These are phyloP conservation scores for Orientallactaga sibirica DNA, from an alignment of 2,797 vertebrate species.

Conservation along the genomic window DNA sequence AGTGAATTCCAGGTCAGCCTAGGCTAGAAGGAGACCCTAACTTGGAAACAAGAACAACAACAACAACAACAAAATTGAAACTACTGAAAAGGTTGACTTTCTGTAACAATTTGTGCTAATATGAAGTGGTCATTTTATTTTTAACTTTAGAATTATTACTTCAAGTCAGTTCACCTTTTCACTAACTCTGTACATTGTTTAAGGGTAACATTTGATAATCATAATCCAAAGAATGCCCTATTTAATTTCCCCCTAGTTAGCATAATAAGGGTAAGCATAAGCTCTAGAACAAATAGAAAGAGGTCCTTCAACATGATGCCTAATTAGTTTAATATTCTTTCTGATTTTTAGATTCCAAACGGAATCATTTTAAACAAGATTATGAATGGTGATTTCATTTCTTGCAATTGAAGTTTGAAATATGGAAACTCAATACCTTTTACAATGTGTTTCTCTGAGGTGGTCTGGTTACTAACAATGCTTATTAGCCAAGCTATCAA, in stretches of 20 bases:
- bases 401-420: slow-evolving; percentile 1
- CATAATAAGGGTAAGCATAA: slow-evolving; percentile 45
- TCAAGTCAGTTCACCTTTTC: background rate
- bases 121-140: background rate
- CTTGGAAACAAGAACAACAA: too few relatives aligned
- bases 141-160: slow-evolving; percentile 47
- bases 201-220: slow-evolving; percentile 66
- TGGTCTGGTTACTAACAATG: background rate
- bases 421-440: background rate
- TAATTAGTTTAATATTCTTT: slow-evolving; percentile 63
- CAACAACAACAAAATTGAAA: too few relatives aligned
- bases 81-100: background rate
- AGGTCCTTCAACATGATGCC: slow-evolving; percentile 22
- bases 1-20: too few relatives aligned
- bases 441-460: background rate
- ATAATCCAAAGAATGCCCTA: slow-evolving; percentile 66
- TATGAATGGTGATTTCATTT: background rate
- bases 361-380: background rate
- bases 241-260: slow-evolving; percentile 38
- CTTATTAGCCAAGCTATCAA: background rate
- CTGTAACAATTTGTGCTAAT: background rate
- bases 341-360: background rate
- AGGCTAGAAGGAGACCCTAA: too few relatives aligned
- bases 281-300: slow-evolving; percentile 63
- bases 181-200: slow-evolving; percentile 60